phyloP scores from a whole-genome alignment of 37 sponge, comb jelly and placozoan genomes.

The Halisarca cf. caerulea region DNA sequence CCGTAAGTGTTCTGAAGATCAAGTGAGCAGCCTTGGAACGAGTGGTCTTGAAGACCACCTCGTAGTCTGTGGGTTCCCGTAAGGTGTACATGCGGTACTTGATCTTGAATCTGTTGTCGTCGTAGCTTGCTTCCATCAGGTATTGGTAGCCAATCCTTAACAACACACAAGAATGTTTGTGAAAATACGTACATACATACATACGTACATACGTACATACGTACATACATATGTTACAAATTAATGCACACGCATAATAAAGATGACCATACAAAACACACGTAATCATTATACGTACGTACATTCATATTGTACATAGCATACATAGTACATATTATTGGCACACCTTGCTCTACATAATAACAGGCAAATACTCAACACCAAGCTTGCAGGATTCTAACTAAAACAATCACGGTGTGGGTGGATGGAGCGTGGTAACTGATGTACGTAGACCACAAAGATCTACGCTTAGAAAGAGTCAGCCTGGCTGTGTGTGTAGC shows the following conservation, averaged over 20 bases:
- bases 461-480: no score
- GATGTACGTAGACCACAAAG: no score
- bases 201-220: slow-evolving; percentile 12
- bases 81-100: slow-evolving; percentile 28
- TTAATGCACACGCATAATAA: background rate
- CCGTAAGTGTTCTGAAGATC: slow-evolving; percentile 66
- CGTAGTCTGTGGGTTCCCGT: slow-evolving; percentile 12
- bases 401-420: no score
- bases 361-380: no score
- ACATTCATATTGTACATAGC: background rate
- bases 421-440: no score
- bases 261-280: background rate
- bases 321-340: background rate
- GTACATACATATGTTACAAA: background rate
- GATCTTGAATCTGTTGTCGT: slow-evolving; percentile 46
- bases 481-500: no score
- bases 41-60: background rate
- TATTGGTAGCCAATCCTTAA: slow-evolving; percentile 58
- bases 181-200: background rate
- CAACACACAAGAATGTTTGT: background rate
- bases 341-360: no score
- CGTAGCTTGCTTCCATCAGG: slow-evolving; percentile 57
- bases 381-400: no score
- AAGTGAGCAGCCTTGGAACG: slow-evolving; percentile 40
- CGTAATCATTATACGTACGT: background rate